These are phyloP conservation scores for Pocillopora damicornis DNA, from an alignment of 64 coral and sea anemone genomes.

Conservation along the genomic window DNA sequence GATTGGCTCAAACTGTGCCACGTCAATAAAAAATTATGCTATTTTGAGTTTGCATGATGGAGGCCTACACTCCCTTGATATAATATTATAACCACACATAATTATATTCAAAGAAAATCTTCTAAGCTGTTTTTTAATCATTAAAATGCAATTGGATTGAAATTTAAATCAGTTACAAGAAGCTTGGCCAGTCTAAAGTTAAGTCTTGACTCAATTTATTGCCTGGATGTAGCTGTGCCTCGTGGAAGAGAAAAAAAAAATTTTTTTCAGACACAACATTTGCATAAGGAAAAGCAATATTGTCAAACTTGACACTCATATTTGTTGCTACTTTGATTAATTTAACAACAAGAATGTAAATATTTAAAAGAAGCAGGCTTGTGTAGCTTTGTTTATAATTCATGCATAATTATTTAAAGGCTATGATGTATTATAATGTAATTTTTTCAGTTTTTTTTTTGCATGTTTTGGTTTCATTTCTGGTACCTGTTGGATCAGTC, in stretches of 20 bases:
- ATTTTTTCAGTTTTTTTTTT: not conserved
- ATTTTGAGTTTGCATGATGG: slow-evolving; percentile 2
- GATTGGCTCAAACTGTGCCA: slow-evolving; percentile 8
- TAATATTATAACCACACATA: slow-evolving; percentile 1
- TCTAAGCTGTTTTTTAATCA: not conserved
- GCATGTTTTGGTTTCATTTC: not conserved
- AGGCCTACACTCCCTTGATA: not conserved
- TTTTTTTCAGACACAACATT: not conserved
- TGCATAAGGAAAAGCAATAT: not conserved
- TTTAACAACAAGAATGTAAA: not conserved
- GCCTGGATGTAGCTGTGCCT: not conserved
- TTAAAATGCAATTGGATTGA: not conserved
- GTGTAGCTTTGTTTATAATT: not conserved
- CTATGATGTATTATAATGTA: not conserved
- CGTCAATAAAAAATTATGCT: not conserved
- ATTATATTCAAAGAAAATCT: slow-evolving; percentile 29
- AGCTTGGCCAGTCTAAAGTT: not conserved
- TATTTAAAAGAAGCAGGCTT: not conserved
- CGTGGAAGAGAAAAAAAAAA: not conserved
- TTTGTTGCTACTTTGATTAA: not conserved
- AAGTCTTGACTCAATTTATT: not conserved
- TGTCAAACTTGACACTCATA: not conserved
- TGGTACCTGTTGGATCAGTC: not conserved
- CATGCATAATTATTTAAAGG: not conserved
- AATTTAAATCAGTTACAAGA: not conserved